A percentile compares a stretch with the other conserved stretches of the same genome.
These are phyloP conservation scores for Pluvialis apricaria DNA, from an alignment of 2,113 vertebrate species.

Conservation along the genomic window DNA sequence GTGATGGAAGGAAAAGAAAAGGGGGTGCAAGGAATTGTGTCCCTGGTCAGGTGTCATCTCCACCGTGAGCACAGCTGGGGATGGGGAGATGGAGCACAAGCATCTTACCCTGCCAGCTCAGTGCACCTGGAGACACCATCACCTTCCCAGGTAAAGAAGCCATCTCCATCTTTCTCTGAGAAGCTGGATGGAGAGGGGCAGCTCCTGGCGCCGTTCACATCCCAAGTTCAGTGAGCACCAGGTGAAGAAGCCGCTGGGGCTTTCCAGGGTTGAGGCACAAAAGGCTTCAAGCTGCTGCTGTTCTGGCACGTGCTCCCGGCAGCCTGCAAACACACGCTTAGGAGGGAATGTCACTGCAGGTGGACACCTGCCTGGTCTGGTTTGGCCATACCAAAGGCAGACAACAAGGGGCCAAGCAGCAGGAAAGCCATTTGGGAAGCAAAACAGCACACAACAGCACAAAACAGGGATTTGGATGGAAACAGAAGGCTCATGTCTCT, in stretches of 20 bases:
- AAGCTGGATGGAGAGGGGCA: neutral
- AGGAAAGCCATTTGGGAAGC: neutral
- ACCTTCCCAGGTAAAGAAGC: neutral
- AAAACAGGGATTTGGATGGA: neutral
- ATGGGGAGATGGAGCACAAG: neutral
- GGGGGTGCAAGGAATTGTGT: fast-evolving
- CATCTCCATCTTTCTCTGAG: fast-evolving
- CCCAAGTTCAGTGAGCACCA: fast-evolving
- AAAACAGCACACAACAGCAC: neutral
- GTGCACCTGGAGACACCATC: neutral
- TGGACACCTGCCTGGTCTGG: neutral
- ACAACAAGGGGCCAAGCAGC: neutral
- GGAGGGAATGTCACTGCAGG: neutral
- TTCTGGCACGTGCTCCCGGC: fast-evolving
- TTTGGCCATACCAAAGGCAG: neutral
- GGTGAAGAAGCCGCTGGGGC: neutral
- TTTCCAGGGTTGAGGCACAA: neutral
- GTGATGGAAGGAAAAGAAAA: neutral
- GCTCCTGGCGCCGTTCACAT: neutral
- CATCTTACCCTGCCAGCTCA: neutral
- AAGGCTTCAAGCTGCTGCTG: neutral
- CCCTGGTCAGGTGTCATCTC: neutral
- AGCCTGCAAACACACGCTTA: neutral
- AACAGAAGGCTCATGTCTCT: neutral
- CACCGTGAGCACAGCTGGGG: neutral